phyloP scores from a whole-genome alignment of 2,888 invertebrate species.

The Arctia plantaginis region DNA sequence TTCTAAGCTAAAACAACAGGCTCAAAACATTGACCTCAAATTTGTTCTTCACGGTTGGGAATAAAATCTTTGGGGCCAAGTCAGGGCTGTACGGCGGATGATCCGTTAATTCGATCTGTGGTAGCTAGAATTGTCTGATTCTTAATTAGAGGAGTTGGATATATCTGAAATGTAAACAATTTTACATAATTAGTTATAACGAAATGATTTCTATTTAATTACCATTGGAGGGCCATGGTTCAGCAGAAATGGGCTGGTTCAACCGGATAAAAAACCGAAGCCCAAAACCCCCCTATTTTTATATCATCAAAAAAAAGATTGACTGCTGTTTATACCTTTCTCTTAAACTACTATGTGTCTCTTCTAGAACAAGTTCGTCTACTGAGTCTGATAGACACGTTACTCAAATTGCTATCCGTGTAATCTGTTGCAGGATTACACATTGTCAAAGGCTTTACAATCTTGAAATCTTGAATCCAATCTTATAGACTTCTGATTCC shows the following conservation, averaged over 20 bases:
- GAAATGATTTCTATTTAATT: background rate
- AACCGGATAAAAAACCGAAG: too few relatives aligned
- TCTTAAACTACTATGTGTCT: constrained; percentile 78
- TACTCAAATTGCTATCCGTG: constrained; percentile 95
- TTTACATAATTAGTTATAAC: constrained; percentile 8
- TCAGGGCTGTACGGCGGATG: too few relatives aligned
- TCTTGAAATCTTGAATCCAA: too few relatives aligned
- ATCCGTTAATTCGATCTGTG: constrained; percentile 79
- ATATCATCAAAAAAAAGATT: background rate
- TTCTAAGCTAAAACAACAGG: constrained; percentile 82
- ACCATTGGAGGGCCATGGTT: too few relatives aligned
- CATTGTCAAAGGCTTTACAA: too few relatives aligned
- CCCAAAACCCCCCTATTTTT: too few relatives aligned
- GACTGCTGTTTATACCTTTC: constrained; percentile 67
- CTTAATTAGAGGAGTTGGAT: constrained; percentile 55
- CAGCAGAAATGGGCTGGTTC: too few relatives aligned
- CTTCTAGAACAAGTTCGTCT: constrained; percentile 91
- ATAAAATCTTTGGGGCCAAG: too few relatives aligned
- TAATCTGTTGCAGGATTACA: constrained; percentile 97
- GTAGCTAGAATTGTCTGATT: constrained; percentile 80
- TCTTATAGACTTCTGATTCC: too few relatives aligned
- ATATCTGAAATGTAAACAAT: constrained; percentile 64
- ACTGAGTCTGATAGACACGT: constrained; percentile 94
- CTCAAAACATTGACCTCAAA: too few relatives aligned
- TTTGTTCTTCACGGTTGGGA: too few relatives aligned